phyloP scores from a whole-genome alignment of 2,113 vertebrate species.

The Ailuropoda melanoleuca region DNA sequence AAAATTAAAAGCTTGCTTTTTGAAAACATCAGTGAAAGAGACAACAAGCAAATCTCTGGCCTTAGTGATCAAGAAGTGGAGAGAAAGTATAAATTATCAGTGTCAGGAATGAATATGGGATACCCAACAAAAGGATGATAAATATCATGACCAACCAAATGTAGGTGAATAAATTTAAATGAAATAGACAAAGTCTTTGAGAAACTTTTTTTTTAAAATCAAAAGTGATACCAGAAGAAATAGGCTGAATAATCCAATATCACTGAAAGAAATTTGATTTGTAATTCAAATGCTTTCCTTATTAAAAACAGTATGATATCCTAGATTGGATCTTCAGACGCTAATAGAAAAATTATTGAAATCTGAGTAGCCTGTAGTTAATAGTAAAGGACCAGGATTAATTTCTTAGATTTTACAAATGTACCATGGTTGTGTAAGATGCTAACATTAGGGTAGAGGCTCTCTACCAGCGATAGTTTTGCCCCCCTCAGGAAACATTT shows the following conservation, averaged over 20 bases:
- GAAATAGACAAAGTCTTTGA: neutral
- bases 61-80: constrained; percentile 3
- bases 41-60: neutral
- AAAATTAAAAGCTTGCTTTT: neutral
- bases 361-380: neutral
- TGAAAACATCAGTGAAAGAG: neutral
- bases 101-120: neutral
- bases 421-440: neutral
- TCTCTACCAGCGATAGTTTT: neutral
- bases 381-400: neutral
- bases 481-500: neutral
- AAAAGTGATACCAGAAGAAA: neutral
- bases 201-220: neutral
- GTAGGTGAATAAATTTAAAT: neutral
- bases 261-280: neutral
- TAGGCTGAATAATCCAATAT: neutral
- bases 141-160: neutral
- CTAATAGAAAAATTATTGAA: neutral
- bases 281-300: neutral
- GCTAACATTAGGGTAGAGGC: neutral
- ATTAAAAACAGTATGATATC: neutral
- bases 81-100: neutral
- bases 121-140: neutral
- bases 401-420: neutral
- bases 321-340: neutral